Evolutionary conservation across 2,888 invertebrate genomes (phyloP), one percentile per base, ranked within the genome.

Genomic region (Zhuqinia jingwanae): DNA sequence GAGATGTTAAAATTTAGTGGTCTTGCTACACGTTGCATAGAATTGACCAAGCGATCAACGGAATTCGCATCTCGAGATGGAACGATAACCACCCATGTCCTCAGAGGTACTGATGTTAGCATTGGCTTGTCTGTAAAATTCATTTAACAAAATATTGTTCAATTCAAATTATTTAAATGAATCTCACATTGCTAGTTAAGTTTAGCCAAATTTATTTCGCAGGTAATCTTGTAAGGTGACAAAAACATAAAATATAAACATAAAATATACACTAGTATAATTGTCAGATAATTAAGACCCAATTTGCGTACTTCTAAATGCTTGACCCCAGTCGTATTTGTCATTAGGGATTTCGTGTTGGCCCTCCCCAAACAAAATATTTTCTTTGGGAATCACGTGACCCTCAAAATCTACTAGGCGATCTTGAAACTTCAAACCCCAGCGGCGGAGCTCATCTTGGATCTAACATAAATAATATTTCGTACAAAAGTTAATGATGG

Each of bases 341-440:
- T 88, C 88, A 30, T 80, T 79, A 2, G 84, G 85, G 15, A 42
- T 27, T 78, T 85, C 85, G 50, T 17, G 30, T 58, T 68, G 68
- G 6, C 25, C 15, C 13, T 84, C 58, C 2, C 81, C 83, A 50
- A 87, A 65, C 15, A 87, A 22, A 11, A 89, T 85, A 8, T 79
- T 82, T n/a, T 88, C 88, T 15, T 36, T 27, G 1, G 85, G 70
- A 15, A 88, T 80, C 5, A 56, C 36, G 17, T 87, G 89, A 8
- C 87, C 89, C 8, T 87, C 83, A 15, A 88, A 53, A 2, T 76
- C 36, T 2, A 86, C 60, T 0, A 88, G 60, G 17, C 73, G 60
- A 8, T 77, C 45, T 1, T 84, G n/a, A 22, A 89, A 88, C 30
- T 20, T 22, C 8, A 89, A 30, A 2, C 89, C 89, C 89, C 89